Evolutionary conservation across 2,113 vertebrate species (phyloP).

Genomic region (Telmatochromis brichardi): DNA sequence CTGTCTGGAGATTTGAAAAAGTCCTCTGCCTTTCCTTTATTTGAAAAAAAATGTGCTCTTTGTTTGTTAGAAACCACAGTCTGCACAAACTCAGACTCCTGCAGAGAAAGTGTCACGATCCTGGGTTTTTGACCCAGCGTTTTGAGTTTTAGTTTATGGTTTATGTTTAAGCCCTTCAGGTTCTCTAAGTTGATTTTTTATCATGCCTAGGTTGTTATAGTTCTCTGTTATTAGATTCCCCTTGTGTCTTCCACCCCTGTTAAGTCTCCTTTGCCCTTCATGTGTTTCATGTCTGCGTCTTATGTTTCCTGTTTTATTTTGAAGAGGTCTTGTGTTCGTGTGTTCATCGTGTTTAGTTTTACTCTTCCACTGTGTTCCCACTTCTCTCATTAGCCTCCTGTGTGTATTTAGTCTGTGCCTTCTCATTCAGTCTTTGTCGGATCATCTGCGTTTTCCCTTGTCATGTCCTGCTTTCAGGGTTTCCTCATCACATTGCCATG

Average conservation of each 20-base stretch:
- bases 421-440: background rate
- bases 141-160: background rate
- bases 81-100: background rate
- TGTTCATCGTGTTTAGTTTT: too few species aligned
- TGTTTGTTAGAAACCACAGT: background rate
- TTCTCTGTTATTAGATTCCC: background rate
- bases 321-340: too few species aligned
- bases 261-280: background rate
- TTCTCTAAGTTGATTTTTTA: background rate
- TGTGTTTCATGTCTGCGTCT: background rate
- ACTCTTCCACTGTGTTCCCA: background rate
- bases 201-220: background rate
- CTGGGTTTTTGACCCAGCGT: background rate
- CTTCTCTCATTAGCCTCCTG: background rate
- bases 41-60: background rate
- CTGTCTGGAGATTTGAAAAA: background rate
- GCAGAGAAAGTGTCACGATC: background rate
- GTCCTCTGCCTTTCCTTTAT: background rate
- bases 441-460: rapidly evolving
- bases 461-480: background rate
- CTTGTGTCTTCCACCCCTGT: background rate
- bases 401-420: background rate
- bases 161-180: background rate
- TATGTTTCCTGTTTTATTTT: too few species aligned
- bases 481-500: background rate